Base-by-base conservation (phyloP, 2,888 invertebrate genomes). In the Sepiola atlantica region DNA sequence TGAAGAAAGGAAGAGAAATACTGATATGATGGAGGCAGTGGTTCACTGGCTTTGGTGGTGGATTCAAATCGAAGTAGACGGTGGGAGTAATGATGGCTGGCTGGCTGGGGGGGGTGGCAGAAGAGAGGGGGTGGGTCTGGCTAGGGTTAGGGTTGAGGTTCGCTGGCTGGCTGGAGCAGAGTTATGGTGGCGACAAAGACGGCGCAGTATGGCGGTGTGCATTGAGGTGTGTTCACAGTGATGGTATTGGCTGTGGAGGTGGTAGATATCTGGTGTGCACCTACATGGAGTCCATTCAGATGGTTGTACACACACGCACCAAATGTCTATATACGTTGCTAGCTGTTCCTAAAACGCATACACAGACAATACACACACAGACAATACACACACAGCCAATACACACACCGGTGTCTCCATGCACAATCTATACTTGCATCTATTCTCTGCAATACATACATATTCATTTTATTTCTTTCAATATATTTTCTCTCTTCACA, bases 191-290 rank as follows among this genome's bases (percentile, higher is more conserved):
- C 16, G 77, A 45, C 45, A 45, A 45, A 45, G 45, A 32, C 18
- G 77, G n/a, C 77, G 32, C 77, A n/a, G n/a, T n/a, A 77, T 77
- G n/a, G n/a, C 32, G 32, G 77, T 32, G n/a, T 77, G 32, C 77
- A 32, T 77, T 77, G 77, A 77, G 77, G 77, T 77, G 77, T 77
- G 77, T 32, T 77, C n/a, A n/a, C 77, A 77, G 77, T 32, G 77
- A 77, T 77, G 77, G 77, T 77, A 77, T 77, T 77, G 77, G 77
- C 32, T 77, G 77, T 77, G 77, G n/a, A 77, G 77, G 77, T 77
- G 77, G 77, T n/a, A 77, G 61, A 61, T 61, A 61, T 24, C 61
- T 24, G 24, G 61, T n/a, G 32, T n/a, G 32, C n/a, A 16, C n/a
- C 4, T 16, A 32, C 77, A n/a, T n/a, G n/a, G 14, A 32, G n/a